Evolutionary conservation across 2,797 vertebrate genomes (phyloP).

Genomic region (Coccyzus lansbergi): DNA sequence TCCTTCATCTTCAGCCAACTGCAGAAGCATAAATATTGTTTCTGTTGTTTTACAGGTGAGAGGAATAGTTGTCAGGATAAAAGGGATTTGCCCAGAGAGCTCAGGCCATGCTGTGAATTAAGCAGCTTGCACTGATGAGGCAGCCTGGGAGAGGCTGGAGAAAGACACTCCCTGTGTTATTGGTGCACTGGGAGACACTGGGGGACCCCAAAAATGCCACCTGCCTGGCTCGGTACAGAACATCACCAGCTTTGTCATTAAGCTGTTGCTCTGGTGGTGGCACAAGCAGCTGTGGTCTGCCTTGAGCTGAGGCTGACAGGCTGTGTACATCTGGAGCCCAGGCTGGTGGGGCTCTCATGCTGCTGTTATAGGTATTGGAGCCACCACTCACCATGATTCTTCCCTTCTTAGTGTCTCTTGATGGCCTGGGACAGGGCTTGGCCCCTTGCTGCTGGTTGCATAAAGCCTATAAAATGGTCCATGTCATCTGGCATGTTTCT

Average conservation of each 20-base stretch:
- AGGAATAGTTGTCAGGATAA: not conserved
- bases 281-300: rapidly evolving
- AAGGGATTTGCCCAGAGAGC: not conserved
- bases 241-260: not conserved
- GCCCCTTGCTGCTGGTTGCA: not conserved
- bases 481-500: not conserved
- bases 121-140: not conserved
- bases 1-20: not conserved
- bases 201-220: not conserved
- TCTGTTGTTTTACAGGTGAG: slow-evolving; percentile 7
- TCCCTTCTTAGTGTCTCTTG: not conserved
- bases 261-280: not conserved
- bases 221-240: rapidly evolving
- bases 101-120: not conserved
- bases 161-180: not conserved
- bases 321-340: not conserved
- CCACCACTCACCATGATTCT: not conserved
- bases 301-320: not conserved
- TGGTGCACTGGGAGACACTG: not conserved
- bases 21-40: slow-evolving; percentile 21
- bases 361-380: not conserved
- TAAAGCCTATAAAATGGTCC: not conserved
- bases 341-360: rapidly evolving
- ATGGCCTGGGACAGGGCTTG: not conserved
- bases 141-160: not conserved